Percentiles rank a stretch among this genome's conserved stretches.
Conservation (phyloP, 2,113 vertebrate genomes). For the Crotophaga sulcirostris region DNA sequence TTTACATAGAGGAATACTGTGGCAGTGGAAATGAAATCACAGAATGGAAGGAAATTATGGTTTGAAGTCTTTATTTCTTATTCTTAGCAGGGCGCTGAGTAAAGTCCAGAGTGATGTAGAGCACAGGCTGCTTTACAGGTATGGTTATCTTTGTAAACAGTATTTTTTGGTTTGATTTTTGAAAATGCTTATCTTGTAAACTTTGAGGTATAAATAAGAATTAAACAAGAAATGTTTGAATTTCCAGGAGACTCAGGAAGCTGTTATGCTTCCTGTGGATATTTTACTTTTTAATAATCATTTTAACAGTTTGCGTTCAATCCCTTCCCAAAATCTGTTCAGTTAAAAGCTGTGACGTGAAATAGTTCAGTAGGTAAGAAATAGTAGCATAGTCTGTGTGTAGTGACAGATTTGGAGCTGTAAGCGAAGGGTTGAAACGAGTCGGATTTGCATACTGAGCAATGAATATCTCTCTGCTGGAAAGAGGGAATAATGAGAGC, state of each 20-base stretch:
- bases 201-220: neutral
- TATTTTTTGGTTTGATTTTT: neutral
- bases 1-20: constrained; percentile 64
- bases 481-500: neutral
- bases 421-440: neutral
- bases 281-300: neutral
- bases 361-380: constrained; percentile 1
- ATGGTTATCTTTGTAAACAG: neutral
- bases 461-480: neutral
- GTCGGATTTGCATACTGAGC: neutral
- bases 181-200: neutral
- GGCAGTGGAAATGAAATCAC: constrained; percentile 20
- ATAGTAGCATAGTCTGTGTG: neutral
- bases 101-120: neutral
- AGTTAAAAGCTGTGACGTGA: neutral
- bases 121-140: neutral
- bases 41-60: constrained; percentile 58
- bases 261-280: neutral
- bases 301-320: neutral
- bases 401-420: neutral
- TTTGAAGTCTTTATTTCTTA: constrained; percentile 51
- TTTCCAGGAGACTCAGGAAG: neutral
- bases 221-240: neutral
- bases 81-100: neutral
- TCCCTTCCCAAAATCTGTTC: neutral